phyloP scores from a whole-genome alignment of 1,140 invertebrate genomes.

The Thaumatotibia leucotreta region DNA sequence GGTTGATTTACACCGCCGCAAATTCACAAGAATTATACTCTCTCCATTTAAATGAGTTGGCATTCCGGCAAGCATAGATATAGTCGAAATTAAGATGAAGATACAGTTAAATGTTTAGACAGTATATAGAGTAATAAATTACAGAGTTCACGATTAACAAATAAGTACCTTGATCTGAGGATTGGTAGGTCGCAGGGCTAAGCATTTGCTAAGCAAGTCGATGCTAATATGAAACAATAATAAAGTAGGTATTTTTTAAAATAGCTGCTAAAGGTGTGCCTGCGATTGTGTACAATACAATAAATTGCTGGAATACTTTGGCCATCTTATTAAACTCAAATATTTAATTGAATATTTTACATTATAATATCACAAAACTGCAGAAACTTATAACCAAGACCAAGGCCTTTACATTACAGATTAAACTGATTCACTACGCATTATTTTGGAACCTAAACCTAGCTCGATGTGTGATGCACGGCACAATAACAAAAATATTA shows the following conservation, averaged over 20 bases:
- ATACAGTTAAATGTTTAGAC: neutral
- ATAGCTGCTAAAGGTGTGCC: neutral
- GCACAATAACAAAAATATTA: constrained; percentile 28
- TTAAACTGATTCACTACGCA: neutral
- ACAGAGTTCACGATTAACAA: neutral
- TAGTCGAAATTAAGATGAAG: neutral
- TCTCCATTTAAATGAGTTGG: neutral
- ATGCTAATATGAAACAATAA: neutral
- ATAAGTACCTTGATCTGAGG: neutral
- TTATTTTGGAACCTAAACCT: neutral
- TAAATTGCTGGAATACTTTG: too few species aligned
- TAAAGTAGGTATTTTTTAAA: neutral
- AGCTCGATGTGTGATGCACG: constrained; percentile 5
- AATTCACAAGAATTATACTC: neutral
- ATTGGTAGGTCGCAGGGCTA: neutral
- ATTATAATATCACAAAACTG: neutral
- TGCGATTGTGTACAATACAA: too few species aligned
- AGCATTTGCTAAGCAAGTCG: neutral
- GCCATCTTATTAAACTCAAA: too few species aligned
- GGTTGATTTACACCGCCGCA: neutral
- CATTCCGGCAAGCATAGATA: neutral
- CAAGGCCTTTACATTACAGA: neutral
- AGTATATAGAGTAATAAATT: neutral
- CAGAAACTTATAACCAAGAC: neutral
- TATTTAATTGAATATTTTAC: neutral